Evolutionary conservation across 2,888 invertebrate species (phyloP).

Genomic region (Drosophila percnosoma): DNA sequence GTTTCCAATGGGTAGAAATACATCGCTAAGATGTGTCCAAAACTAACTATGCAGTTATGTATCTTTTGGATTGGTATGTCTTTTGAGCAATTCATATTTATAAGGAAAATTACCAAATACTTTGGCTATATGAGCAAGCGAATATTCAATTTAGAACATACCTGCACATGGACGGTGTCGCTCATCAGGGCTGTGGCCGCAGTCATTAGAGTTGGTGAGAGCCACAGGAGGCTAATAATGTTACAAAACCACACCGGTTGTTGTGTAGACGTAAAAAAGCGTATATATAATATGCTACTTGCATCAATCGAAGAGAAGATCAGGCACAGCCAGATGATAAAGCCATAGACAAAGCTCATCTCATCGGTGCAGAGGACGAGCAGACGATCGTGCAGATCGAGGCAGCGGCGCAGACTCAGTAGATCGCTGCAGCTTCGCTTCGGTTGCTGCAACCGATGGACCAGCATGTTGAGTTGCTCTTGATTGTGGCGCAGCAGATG

Average conservation of each 20-base stretch:
- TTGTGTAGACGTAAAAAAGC: conserved; percentile 32
- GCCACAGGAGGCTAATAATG: conserved; percentile 49
- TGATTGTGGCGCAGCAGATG: conserved; percentile 52
- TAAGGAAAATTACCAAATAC: neutral
- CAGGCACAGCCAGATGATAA: conserved; percentile 58
- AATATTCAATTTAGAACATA: conserved; percentile 33
- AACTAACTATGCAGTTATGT: no score
- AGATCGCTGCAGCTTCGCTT: conserved; percentile 31
- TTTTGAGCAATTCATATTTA: neutral
- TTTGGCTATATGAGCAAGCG: neutral
- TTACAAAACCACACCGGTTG: conserved; percentile 2
- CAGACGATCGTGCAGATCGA: conserved; percentile 66
- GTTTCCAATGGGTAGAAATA: neutral
- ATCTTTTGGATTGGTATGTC: neutral
- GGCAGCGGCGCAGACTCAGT: conserved; percentile 52
- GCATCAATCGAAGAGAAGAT: conserved; percentile 62
- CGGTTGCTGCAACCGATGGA: conserved; percentile 32
- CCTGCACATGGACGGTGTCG: conserved; percentile 66
- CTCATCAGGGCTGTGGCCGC: conserved; percentile 56
- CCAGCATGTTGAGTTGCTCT: conserved; percentile 34
- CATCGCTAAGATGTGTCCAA: neutral
- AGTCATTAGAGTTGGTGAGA: conserved; percentile 58
- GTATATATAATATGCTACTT: conserved; percentile 55
- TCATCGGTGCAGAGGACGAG: conserved; percentile 62
- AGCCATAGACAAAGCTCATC: conserved; percentile 71